Evolutionary conservation across 2,888 invertebrate genomes (phyloP), one percentile per base, ranked within the genome.

Genomic region (Perithous albicinctus): DNA sequence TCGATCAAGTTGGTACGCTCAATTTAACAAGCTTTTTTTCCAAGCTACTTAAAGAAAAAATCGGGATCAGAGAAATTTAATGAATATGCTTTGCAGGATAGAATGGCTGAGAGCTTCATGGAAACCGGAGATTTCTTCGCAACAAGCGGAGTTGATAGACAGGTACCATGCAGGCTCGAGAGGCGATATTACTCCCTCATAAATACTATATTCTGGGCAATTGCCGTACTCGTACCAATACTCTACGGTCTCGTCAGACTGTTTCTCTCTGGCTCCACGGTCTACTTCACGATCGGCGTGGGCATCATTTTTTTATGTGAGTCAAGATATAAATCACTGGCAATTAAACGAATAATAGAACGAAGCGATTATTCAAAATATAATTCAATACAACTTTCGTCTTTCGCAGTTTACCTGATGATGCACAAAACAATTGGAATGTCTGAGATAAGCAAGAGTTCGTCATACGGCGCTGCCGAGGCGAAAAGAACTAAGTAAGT

Each of bases 361-460:
- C 23, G 10, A 20, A 51, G 15, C 43, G 43, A 5, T 43, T 15
- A 4, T 26, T 51, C 4, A n/a, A n/a, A n/a, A n/a, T n/a, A n/a
- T n/a, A n/a, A n/a, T 3, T 10, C 0, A 51, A 10, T 51, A n/a
- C n/a, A 26, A 26, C 1, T 81, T n/a, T n/a, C n/a, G 81, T 74
- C 83, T 88, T 85, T 95, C 95, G 84, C 94, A 97, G 97, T 97
- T 93, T 96, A 95, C 92, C 92, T 96, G 85, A 93, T 97, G 29
- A 95, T 97, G 93, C 95, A 96, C 89, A 96, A 96, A 92, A 95
- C 96, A 59, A 96, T 98, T 88, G 96, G 96, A 69, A 96, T 97
- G 95, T 96, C 97, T 1, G 95, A 97, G 93, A 97, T 97, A 87
- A 96, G 96, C 90, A 96, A 96, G 93, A 96, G 95, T 46, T 97